phyloP scores from a whole-genome alignment of 2,888 invertebrate species.

The Belgica antarctica region DNA sequence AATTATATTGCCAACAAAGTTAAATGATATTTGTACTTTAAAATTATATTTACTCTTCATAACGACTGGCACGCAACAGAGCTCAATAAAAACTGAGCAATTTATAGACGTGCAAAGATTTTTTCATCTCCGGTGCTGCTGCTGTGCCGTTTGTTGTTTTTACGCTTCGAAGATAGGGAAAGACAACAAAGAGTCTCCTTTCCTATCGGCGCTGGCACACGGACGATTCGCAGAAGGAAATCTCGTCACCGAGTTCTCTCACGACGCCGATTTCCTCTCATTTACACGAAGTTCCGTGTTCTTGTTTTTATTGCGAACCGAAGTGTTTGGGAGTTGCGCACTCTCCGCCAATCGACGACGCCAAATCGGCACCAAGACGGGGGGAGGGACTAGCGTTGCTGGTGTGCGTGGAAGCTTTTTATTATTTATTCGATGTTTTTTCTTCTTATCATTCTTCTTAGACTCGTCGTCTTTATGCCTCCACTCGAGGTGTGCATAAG shows the following conservation, averaged over 20 bases:
- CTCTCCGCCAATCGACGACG: conserved; percentile 27
- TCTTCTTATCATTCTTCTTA: conserved; percentile 30
- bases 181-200: conserved; percentile 19
- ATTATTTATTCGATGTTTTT: conserved; percentile 40
- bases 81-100: conserved; percentile 44
- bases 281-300: conserved; percentile 43
- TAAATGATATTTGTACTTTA: conserved; percentile 39
- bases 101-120: conserved; percentile 40
- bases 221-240: background rate
- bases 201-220: background rate
- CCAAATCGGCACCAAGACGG: background rate
- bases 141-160: background rate
- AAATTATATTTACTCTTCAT: conserved; percentile 43
- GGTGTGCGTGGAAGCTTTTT: conserved; percentile 39
- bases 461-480: conserved; percentile 25
- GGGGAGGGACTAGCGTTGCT: conserved; percentile 23
- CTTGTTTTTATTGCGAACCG: background rate
- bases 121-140: conserved; percentile 18
- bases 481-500: conserved; percentile 36
- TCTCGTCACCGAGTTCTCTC: conserved; percentile 19
- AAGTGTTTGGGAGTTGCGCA: conserved; percentile 30
- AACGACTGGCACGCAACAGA: conserved; percentile 43
- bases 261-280: conserved; percentile 22
- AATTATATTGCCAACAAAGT: conserved; percentile 29
- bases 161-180: background rate